Conservation (phyloP, 2,797 vertebrate species). For the Periparus ater region DNA sequence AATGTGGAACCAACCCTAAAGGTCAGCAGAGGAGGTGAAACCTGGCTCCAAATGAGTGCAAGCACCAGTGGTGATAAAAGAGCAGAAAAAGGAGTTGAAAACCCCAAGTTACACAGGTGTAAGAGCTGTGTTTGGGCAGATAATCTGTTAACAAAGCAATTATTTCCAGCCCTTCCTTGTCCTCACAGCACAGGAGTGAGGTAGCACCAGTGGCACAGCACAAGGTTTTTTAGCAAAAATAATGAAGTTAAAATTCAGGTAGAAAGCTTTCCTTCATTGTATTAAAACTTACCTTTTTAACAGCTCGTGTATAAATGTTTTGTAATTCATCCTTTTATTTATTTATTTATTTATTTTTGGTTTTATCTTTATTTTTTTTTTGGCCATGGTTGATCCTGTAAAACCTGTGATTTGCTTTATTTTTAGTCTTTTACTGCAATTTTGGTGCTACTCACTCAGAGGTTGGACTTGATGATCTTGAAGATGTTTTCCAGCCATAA, state of each 20-base stretch:
- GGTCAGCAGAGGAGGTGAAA: neutral
- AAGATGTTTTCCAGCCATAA: neutral
- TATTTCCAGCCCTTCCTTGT: neutral
- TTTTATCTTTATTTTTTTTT: neutral
- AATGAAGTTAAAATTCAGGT: neutral
- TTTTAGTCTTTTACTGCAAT: neutral
- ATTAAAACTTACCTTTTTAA: neutral
- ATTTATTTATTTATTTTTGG: too few relatives aligned
- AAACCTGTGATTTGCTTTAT: neutral
- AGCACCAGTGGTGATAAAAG: neutral
- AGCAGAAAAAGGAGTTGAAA: neutral
- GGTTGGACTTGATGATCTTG: neutral
- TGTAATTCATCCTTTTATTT: accelerated
- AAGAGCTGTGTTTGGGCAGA: neutral
- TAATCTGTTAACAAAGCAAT: neutral
- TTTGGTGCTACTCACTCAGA: neutral
- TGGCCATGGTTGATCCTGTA: neutral
- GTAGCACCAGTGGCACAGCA: neutral
- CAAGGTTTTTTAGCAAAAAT: neutral
- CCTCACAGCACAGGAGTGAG: neutral
- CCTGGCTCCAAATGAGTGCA: neutral
- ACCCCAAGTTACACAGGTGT: neutral
- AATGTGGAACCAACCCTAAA: neutral
- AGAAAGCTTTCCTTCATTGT: neutral
- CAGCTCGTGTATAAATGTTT: accelerated